phyloP scores from a whole-genome alignment of 1,140 invertebrate genomes.

The Parasteatoda tepidariorum region DNA sequence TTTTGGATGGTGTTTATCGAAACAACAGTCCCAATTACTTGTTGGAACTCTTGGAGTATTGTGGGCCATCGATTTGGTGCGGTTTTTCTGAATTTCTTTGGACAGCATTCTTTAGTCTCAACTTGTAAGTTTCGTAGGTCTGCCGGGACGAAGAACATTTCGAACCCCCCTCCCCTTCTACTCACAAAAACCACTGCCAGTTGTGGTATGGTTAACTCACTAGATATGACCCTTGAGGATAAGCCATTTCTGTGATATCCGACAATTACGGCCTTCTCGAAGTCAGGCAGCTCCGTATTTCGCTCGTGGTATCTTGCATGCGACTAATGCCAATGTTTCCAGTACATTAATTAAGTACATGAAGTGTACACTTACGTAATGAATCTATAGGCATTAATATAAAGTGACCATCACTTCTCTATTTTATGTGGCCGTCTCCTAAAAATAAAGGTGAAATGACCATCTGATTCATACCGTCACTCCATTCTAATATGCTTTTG shows the following conservation, averaged over 20 bases:
- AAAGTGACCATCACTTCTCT: no score
- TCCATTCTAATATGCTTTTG: no score
- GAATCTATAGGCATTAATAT: no score
- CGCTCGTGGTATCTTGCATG: no score
- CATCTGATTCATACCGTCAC: no score
- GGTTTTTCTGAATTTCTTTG: not conserved
- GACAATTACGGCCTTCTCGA: not conserved
- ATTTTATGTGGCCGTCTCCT: no score
- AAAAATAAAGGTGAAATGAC: no score
- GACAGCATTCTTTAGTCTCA: not conserved
- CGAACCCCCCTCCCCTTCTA: not conserved
- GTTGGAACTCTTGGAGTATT: not conserved
- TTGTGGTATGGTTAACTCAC: not conserved
- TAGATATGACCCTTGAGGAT: not conserved
- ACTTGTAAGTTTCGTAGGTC: not conserved
- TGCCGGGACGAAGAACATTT: not conserved
- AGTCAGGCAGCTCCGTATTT: not conserved
- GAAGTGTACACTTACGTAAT: no score
- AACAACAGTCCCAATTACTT: not conserved
- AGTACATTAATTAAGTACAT: no score
- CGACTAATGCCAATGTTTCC: no score
- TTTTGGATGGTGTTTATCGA: not conserved
- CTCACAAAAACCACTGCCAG: not conserved
- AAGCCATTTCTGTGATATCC: not conserved
- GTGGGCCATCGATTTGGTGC: no score